A percentile compares a stretch with the other conserved stretches of the same genome.
Conservation (phyloP, 2,113 vertebrate genomes). For the Gymnarchus niloticus region DNA sequence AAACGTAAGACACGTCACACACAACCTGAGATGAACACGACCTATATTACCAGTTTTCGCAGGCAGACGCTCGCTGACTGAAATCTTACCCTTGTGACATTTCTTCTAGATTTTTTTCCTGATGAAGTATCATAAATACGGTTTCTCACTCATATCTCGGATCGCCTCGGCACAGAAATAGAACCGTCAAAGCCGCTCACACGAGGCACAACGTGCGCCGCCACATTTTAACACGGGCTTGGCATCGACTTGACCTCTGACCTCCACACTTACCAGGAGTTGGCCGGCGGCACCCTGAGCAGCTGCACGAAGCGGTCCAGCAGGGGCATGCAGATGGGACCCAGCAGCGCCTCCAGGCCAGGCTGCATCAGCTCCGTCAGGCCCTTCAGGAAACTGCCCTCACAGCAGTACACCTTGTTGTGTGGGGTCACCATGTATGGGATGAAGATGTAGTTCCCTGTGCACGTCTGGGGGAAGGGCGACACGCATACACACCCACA, state of each 20-base stretch:
- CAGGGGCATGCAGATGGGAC: constrained; percentile 92
- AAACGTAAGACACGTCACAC: neutral
- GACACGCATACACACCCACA: too few relatives aligned
- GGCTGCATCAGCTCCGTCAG: constrained; percentile 93
- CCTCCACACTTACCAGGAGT: constrained; percentile 72
- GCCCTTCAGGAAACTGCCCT: constrained; percentile 91
- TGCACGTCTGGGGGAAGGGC: constrained; percentile 80
- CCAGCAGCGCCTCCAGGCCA: constrained; percentile 86
- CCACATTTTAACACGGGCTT: neutral
- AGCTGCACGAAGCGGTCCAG: constrained; percentile 89
- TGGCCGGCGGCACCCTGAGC: constrained; percentile 82
- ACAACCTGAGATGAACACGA: neutral
- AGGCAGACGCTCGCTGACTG: neutral
- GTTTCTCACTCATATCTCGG: neutral
- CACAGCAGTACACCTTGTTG: constrained; percentile 95
- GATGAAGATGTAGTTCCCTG: constrained; percentile 92
- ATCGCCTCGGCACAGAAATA: neutral
- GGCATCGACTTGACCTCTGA: too few relatives aligned
- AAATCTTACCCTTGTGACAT: neutral
- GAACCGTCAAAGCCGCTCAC: too few relatives aligned
- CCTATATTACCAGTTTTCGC: neutral
- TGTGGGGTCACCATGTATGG: constrained; percentile 96
- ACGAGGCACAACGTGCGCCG: neutral
- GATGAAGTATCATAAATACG: neutral
- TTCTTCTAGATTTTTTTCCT: neutral